These are phyloP conservation scores for Glandiceps talaboti DNA, from an alignment of 53 echinoderm and acorn worm genomes.

Conservation along the genomic window DNA sequence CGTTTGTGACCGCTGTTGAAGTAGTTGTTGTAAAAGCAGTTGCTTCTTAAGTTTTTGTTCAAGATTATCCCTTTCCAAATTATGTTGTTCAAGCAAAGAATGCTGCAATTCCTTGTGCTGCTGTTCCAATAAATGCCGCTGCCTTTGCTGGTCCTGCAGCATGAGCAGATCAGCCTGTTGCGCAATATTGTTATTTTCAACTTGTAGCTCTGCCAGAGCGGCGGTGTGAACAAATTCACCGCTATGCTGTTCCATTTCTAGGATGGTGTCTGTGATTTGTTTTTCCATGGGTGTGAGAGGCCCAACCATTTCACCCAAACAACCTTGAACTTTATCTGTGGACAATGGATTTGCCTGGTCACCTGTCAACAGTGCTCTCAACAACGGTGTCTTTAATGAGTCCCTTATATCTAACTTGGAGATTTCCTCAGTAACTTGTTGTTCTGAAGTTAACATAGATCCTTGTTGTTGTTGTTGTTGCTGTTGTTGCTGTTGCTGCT, in stretches of 20 bases:
- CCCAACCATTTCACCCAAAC: constrained; percentile 30
- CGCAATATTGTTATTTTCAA: constrained; percentile 70
- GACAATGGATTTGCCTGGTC: constrained; percentile 31
- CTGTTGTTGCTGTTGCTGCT: constrained; percentile 10
- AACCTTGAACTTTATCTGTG: background rate
- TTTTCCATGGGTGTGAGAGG: constrained; percentile 48
- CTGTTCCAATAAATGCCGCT: constrained; percentile 46
- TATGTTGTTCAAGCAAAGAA: background rate
- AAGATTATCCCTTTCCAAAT: background rate
- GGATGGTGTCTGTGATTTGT: constrained; percentile 39
- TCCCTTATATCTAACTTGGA: constrained; percentile 85
- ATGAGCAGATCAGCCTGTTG: constrained; percentile 59
- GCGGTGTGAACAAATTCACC: constrained; percentile 12
- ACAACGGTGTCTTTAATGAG: constrained; percentile 23
- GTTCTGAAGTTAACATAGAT: background rate
- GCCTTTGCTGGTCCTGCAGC: constrained; percentile 52
- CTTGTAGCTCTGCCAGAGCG: constrained; percentile 1
- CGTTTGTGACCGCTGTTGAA: constrained; percentile 44
- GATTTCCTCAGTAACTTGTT: constrained; percentile 75
- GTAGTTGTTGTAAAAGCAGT: constrained; percentile 17
- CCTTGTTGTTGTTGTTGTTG: background rate
- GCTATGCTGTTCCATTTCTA: constrained; percentile 40
- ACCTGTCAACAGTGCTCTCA: constrained; percentile 74
- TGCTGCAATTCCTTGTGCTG: constrained; percentile 33
- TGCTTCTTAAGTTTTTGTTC: background rate